Percentiles rank a stretch among this genome's conserved stretches.
These are phyloP conservation scores for Tolmerus cingulatus DNA, from an alignment of 2,888 invertebrate species.

Conservation along the genomic window DNA sequence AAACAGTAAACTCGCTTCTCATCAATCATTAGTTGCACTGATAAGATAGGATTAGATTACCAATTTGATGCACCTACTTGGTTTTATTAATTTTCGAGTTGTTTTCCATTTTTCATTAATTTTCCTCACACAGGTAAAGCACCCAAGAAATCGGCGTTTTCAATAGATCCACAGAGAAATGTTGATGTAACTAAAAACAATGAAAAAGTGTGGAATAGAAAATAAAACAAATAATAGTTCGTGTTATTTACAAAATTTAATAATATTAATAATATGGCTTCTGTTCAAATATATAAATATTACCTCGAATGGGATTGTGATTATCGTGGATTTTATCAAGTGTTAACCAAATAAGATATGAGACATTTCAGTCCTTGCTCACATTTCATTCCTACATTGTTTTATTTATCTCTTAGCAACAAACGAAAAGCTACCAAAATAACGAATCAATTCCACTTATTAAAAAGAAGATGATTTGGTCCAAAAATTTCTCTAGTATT, in stretches of 20 bases:
- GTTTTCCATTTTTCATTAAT: neutral
- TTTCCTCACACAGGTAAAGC: neutral
- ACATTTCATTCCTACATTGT: neutral
- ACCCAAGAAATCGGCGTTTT: neutral
- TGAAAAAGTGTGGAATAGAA: neutral
- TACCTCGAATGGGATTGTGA: neutral
- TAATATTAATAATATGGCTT: constrained; percentile 40
- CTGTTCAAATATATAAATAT: constrained; percentile 26
- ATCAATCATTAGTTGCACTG: neutral
- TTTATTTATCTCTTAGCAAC: neutral
- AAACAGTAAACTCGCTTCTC: neutral
- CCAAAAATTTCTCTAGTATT: constrained; percentile 15
- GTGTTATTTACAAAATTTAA: constrained; percentile 42
- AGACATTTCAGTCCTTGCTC: neutral
- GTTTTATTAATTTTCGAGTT: neutral
- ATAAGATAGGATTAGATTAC: neutral
- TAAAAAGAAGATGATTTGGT: constrained; percentile 14
- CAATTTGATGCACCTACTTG: neutral
- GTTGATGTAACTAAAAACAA: neutral
- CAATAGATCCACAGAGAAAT: neutral
- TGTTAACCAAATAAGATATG: constrained; percentile 3
- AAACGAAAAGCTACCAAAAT: constrained; percentile 8
- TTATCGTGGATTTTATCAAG: neutral
- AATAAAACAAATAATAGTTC: constrained; percentile 8
- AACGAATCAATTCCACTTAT: constrained; percentile 7